Evolutionary conservation across 2,888 invertebrate species (phyloP), one percentile per base, ranked within the genome.

Genomic region (Nebria salina): DNA sequence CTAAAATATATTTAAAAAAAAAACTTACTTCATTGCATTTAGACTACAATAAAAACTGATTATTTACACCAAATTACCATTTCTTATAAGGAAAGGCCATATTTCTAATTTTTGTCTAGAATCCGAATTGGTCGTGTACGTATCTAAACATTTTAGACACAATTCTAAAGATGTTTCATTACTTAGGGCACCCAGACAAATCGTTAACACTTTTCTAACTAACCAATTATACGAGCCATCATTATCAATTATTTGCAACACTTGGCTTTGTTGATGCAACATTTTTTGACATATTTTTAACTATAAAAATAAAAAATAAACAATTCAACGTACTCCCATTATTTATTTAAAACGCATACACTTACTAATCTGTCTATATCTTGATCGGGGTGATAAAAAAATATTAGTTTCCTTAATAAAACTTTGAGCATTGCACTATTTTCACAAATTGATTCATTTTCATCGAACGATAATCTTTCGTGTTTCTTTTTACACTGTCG

Each of bases 141-240:
- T 92, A 87, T 96, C 95, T 85, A 97, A 89, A 90, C 95, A 94
- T 85, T 96, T 91, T 82, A 97, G 89, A 5, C 95, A 94, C 77
- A 95, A 92, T 26, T 95, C 94, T 83, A 94, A 90, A 3, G 85
- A 83, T 66, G 85, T 82, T 34, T 82, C 81, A 25, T 85, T 84
- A 54, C 83, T 76, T 54, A 87, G 84, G 77, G 84, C 85, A 84
- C 86, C 86, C 74, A 89, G 84, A 83, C 88, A 88, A 9, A 88
- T 82, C 70, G 86, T 85, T 72, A 89, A 84, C 82, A 87, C 86
- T 76, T 88, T 83, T 84, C 87, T 87, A 13, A 89, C 85, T 85
- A 89, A 87, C 91, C 91, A 91, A 72, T 87, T 84, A 87, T 90
- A 90, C 76, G 88, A 87, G 0, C 79, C 82, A 66, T 89, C 89